Base-by-base conservation (phyloP, 2,797 vertebrate genomes). In the Peromyscus attwateri region DNA sequence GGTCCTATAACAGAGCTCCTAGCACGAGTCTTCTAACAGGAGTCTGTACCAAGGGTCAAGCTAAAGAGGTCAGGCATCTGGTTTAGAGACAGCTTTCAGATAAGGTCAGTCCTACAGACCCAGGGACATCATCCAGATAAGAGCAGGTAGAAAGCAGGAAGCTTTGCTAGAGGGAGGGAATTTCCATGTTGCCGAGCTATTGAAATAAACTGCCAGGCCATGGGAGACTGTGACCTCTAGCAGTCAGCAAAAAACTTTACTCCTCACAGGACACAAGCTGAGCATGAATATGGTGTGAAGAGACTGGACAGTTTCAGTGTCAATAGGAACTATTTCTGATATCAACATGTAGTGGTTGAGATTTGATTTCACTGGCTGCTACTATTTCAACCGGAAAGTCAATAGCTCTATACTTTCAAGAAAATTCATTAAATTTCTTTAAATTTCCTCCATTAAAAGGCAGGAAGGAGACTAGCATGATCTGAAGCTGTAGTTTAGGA, bases 391-490 rank as follows among this genome's bases (percentile, higher is more conserved):
- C 9, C 34, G 87, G 64, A 40, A 60, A 8, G 10, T 79, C 68
- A 79, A 40, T 79, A 68, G 82, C 37, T 94, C n/a, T 95, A 46
- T n/a, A 62, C 66, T 97, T 95, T 83, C 37, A 68, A 55, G 66
- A 55, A 43, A 7, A 62, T 71, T 92, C 2, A 13, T 12, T 85
- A 90, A 79, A 88, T 79, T 60, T 83, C 10, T 66, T n/a, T 60
- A 92, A 46, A 66, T 82, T 16, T 87, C 40, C 83, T n/a, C 57
- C 9, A 46, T 64, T n/a, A 94, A 92, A 73, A 91, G 34, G 29
- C 27, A 92, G n/a, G 40, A 76, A 80, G 17, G 25, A 62, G 14
- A 66, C 55, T 43, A 29, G 27, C 49, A 90, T 64, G 68, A 92
- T 71, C 68, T 76, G 3, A 89, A 34, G 68, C 6, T 76, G 31